A percentile compares a stretch with the other conserved stretches of the same genome.
phyloP scores from a whole-genome alignment of 2,888 invertebrate genomes.

The Drosophila lacicola region DNA sequence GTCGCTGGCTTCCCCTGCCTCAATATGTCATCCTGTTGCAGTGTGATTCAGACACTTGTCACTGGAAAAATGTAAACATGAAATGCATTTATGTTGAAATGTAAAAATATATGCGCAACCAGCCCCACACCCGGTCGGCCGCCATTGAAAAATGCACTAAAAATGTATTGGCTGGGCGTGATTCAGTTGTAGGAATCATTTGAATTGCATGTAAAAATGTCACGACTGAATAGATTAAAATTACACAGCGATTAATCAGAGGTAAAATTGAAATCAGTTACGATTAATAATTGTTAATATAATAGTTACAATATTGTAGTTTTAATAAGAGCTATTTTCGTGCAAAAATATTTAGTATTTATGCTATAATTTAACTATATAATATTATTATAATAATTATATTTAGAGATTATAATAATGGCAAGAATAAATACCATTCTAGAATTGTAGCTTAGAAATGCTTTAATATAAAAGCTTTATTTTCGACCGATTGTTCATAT shows the following conservation, averaged over 20 bases:
- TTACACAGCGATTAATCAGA: conserved; percentile 8
- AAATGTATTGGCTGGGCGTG: conserved; percentile 39
- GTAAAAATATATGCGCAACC: conserved; percentile 39
- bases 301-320: neutral
- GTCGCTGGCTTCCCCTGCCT: conserved; percentile 75
- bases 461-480: too few species aligned
- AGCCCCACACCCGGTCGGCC: neutral
- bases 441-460: too few species aligned
- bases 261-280: neutral
- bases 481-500: too few species aligned
- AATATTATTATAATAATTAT: too few species aligned
- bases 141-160: conserved; percentile 22
- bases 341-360: too few species aligned
- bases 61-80: conserved; percentile 80
- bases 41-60: conserved; percentile 81
- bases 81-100: conserved; percentile 76
- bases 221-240: conserved; percentile 15
- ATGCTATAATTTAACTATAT: too few species aligned
- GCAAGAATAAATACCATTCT: too few species aligned
- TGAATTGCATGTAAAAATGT: conserved; percentile 18
- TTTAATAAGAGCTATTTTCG: too few species aligned
- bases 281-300: neutral
- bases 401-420: too few species aligned
- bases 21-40: conserved; percentile 76
- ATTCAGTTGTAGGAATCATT: conserved; percentile 37